Evolutionary conservation across 2,113 vertebrate species (phyloP), one percentile per base, ranked within the genome.

Genomic region (Aix galericulata): DNA sequence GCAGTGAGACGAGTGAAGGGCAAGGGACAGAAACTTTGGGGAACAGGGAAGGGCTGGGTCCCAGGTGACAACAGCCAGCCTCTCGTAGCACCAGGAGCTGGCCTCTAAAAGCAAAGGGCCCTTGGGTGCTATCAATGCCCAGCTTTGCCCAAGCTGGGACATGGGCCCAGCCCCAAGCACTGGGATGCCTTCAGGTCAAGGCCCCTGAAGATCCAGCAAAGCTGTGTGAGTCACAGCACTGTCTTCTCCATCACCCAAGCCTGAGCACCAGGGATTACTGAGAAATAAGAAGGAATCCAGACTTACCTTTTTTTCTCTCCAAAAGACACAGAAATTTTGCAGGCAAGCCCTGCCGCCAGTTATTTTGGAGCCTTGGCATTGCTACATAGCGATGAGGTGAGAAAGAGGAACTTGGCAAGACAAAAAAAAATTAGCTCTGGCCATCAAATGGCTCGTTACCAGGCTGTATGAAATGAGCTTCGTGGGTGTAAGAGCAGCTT

Each of bases 81-180:
- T 53, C 26, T 53, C 9, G 50, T 64, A 78, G n/a, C 31, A 72
- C 34, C 31, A 78, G 25, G 4, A 60, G 2, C 12, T 62, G 58
- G 83, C 66, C 46, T 67, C 46, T n/a, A 52, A 72, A 85, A 75
- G 52, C 32, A 58, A 3, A 1, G 26, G 22, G 11, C 12, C 75
- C 36, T 81, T 60, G 36, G n/a, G 17, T 1, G 6, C 15, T 62
- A 3, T 0, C 0, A 1, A 25, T 26, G 27, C 42, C 13, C 6
- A 17, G 31, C 31, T 91, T 63, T 84, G 46, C 26, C 86, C 26
- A 3, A 60, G n/a, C 6, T 68, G 34, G 53, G 17, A 64, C 56
- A 46, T 52, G n/a, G 83, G 76, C 9, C 22, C 11, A 68, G 29
- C 13, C 77, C 32, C 27, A 13, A 13, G 25, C 4, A 8, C 32